phyloP scores from a whole-genome alignment of 1,140 invertebrate species.

The Cydia fagiglandana region DNA sequence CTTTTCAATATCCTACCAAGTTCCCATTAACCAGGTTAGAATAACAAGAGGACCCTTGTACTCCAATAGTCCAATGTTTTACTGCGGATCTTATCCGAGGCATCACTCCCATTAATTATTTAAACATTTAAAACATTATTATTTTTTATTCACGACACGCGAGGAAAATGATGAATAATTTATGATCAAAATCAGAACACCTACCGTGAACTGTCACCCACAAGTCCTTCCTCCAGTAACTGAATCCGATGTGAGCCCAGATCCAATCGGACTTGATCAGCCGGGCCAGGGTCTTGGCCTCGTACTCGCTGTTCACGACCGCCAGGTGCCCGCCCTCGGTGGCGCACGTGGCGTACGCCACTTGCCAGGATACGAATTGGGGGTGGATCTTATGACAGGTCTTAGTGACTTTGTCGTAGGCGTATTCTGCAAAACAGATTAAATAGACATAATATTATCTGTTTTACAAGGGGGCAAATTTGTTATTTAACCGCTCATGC shows the following conservation, averaged over 20 bases:
- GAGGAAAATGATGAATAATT: no score
- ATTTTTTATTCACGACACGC: no score
- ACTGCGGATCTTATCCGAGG: no score
- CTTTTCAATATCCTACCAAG: no score
- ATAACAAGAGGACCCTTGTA: no score
- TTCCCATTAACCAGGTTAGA: no score
- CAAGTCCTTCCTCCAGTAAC: background rate
- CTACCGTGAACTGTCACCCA: constrained; percentile 7
- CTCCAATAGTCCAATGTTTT: no score
- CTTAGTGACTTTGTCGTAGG: background rate
- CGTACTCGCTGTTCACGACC: background rate
- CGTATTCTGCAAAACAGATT: background rate
- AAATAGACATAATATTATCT: no score
- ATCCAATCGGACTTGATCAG: background rate
- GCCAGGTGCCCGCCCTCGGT: background rate
- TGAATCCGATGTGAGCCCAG: background rate
- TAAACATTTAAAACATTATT: no score
- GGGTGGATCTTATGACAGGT: constrained; percentile 2
- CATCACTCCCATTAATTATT: no score
- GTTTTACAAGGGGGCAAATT: no score
- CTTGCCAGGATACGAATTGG: background rate
- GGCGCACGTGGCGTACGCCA: background rate
- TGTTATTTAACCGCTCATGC: no score
- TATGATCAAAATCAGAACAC: background rate
- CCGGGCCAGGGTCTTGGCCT: background rate